phyloP scores from a whole-genome alignment of 2,113 vertebrate species.

The Gymnorhina tibicen region DNA sequence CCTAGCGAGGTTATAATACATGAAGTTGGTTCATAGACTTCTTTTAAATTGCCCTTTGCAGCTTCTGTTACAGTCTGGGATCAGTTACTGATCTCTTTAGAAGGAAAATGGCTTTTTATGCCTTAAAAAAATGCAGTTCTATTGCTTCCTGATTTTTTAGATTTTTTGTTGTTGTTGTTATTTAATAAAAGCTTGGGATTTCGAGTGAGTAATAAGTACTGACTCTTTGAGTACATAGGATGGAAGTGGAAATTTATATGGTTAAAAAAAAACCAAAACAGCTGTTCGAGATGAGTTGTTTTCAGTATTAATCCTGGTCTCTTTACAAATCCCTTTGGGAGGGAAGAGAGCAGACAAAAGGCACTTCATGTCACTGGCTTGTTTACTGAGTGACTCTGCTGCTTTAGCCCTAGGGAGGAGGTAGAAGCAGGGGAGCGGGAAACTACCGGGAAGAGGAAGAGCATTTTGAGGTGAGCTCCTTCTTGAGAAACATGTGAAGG shows the following conservation, averaged over 20 bases:
- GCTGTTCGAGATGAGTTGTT: background rate
- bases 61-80: background rate
- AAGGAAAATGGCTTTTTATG: background rate
- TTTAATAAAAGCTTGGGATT: background rate
- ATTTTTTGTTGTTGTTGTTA: background rate
- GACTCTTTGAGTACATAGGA: background rate
- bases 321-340: background rate
- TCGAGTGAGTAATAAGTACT: background rate
- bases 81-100: background rate
- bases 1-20: background rate
- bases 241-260: background rate
- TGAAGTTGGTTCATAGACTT: background rate
- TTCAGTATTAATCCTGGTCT: background rate
- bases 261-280: background rate
- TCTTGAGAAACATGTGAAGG: fast-evolving
- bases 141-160: background rate
- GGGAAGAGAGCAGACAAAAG: conserved; percentile 1
- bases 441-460: background rate
- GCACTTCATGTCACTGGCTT: background rate
- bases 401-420: background rate
- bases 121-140: background rate
- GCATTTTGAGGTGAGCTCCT: background rate
- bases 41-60: background rate
- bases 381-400: background rate
- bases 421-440: background rate